Evolutionary conservation across 1,140 invertebrate genomes (phyloP), one percentile per base, ranked within the genome.

Genomic region (Hyposmocoma kahamanoa): DNA sequence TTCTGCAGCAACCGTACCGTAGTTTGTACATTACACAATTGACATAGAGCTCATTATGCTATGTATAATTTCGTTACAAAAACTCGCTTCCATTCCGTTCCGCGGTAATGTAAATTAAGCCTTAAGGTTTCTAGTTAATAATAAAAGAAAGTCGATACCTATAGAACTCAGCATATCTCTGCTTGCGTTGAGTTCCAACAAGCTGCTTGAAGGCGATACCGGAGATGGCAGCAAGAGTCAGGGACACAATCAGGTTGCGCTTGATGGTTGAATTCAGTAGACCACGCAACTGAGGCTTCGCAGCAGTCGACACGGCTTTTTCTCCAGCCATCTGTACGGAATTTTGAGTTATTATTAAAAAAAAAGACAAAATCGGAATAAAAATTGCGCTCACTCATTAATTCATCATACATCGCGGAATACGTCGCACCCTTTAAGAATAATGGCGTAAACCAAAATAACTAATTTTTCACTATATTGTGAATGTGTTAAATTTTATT

Each of bases 151-250:
- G n/a, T n/a, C n/a, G n/a, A n/a, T 79, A 92, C 91, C 88, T 92
- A 87, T 92, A 92, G 70, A 91, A 92, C 58, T 92, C 90, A 38
- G 90, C 90, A 62, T 91, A 92, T 62, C 71, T 76, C 66, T 79
- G 74, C 71, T 91, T 92, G 48, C 88, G 83, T 2, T 84, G 72
- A 50, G 89, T 88, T 32, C 78, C 80, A n/a, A 89, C 67, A 0
- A 84, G 43, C 22, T 87, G 48, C 51, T 91, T 89, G 59, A 84
- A 87, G 0, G 74, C 65, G 4, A 88, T 22, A 0, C 84, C 89
- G 5, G 66, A 62, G 19, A 72, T 46, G 3, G 75, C 71, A 15
- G 84, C 69, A 0, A 89, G 45, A 6, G 57, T 65, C 10, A 87
- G 52, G 4, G 87, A 80, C 41, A 88, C 53, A 11, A 75, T 67